Evolutionary conservation across 2,888 invertebrate species (phyloP).

Genomic region (Andrena haemorrhoa): DNA sequence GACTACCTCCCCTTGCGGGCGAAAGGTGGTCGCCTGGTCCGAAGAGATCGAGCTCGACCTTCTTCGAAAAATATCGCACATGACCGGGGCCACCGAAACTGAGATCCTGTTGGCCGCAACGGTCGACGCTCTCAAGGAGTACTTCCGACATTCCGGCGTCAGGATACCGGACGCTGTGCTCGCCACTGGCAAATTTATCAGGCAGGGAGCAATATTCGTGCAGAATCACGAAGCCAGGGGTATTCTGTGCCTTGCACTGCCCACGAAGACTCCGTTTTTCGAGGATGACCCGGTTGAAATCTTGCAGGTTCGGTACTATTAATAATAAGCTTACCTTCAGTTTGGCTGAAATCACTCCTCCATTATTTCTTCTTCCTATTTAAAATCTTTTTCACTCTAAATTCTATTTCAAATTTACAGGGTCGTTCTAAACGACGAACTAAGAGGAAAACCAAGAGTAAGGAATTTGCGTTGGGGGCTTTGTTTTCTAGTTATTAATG

Average conservation of each 20-base stretch:
- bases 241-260: conserved; percentile 89
- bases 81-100: conserved; percentile 88
- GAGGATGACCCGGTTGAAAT: conserved; percentile 83
- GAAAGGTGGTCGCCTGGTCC: conserved; percentile 91
- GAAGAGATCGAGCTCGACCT: conserved; percentile 87
- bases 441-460: too few relatives aligned
- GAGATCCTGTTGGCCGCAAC: conserved; percentile 89
- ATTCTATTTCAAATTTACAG: too few relatives aligned
- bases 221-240: conserved; percentile 86
- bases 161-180: conserved; percentile 87
- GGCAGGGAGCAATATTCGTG: conserved; percentile 87
- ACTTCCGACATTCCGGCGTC: conserved; percentile 87
- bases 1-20: conserved; percentile 89
- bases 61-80: conserved; percentile 87
- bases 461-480: too few relatives aligned
- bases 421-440: too few relatives aligned
- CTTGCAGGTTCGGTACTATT: conserved; percentile 73
- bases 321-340: neutral
- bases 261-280: conserved; percentile 84
- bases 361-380: too few relatives aligned
- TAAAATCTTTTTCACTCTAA: too few relatives aligned
- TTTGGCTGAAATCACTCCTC: too few relatives aligned
- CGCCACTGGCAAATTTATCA: conserved; percentile 88
- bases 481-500: too few relatives aligned
- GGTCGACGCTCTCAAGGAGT: conserved; percentile 88